Evolutionary conservation across 2,888 invertebrate genomes (phyloP), one percentile per base, ranked within the genome.

Genomic region (Machimus atricapillus): DNA sequence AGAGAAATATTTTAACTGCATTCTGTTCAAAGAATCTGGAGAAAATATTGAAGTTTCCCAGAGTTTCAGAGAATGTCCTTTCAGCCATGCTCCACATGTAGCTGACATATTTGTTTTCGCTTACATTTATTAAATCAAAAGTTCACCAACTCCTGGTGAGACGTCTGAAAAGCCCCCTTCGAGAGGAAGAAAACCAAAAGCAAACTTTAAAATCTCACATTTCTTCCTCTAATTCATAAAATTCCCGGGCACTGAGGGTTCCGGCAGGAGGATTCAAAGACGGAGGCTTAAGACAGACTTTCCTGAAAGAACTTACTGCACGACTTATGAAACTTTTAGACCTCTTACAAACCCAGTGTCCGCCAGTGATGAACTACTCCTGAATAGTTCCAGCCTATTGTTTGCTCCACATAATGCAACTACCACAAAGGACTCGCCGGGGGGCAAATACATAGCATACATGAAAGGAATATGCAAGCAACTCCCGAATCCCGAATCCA

Each of bases 371-470:
- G 43, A 43, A 78, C 78, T 78, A 40, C 43, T 78, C 23, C 23
- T 43, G 78, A 78, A 78, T 78, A 78, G 78, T 78, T 78, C n/a
- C 46, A 78, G 78, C 43, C 40, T 78, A 40, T 40, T 78, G 78
- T 66, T n/a, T 40, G 78, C 43, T 40, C 46, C 40, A 78, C 78
- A 78, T 78, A 78, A 78, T 78, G 43, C 37, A n/a, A 43, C 78
- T 78, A 43, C 23, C 78, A 78, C 46, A 78, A 78, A 78, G 37
- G 12, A 8, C 78, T 78, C 23, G 14, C 78, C 23, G 4, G 23
- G 23, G 40, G 43, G 78, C 23, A 78, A 78, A 78, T 46, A 76
- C 34, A 76, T 6, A 7, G 43, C 34, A 27, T 34, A 74, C 74
- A 74, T 76, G 76, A 76, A 76, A 76, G 76, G 34, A 34, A 37